These are phyloP conservation scores for Cremastobaeus sp. DNA, from an alignment of 2,888 invertebrate species.

Conservation along the genomic window DNA sequence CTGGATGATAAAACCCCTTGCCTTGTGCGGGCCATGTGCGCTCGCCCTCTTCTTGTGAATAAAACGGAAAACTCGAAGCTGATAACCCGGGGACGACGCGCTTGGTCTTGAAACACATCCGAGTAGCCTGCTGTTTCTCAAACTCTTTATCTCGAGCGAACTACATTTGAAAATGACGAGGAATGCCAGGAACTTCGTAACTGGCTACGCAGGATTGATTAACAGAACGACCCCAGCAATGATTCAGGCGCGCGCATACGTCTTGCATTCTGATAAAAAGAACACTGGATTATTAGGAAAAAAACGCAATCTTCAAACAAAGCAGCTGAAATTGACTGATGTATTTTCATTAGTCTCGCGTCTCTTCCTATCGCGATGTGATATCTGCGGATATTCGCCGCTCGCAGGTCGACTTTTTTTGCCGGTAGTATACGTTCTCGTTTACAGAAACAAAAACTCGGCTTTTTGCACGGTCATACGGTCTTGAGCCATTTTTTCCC, in stretches of 20 bases:
- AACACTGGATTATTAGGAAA: constrained; percentile 57
- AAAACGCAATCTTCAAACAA: constrained; percentile 51
- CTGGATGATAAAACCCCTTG: constrained; percentile 67
- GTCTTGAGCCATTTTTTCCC: not conserved
- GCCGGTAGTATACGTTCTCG: constrained; percentile 23
- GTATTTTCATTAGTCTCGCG: constrained; percentile 41
- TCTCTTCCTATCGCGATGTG: constrained; percentile 31
- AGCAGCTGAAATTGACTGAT: constrained; percentile 45
- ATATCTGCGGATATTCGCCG: constrained; percentile 39
- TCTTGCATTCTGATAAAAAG: constrained; percentile 61
- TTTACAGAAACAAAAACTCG: constrained; percentile 11
- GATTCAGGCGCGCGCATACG: constrained; percentile 56
- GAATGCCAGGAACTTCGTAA: constrained; percentile 59
- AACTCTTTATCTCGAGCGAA: constrained; percentile 70
- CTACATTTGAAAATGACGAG: constrained; percentile 62
- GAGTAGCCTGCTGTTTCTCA: constrained; percentile 74
- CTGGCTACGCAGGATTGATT: constrained; percentile 58
- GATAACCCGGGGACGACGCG: constrained; percentile 64
- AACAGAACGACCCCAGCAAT: constrained; percentile 58
- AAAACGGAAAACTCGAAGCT: constrained; percentile 63
- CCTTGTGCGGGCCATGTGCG: constrained; percentile 71
- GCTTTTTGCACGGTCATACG: constrained; percentile 6
- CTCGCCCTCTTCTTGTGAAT: constrained; percentile 63
- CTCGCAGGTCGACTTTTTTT: constrained; percentile 16
- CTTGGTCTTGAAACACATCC: constrained; percentile 62